phyloP scores from a whole-genome alignment of 2,888 invertebrate genomes.

The Adelphocoris suturalis region DNA sequence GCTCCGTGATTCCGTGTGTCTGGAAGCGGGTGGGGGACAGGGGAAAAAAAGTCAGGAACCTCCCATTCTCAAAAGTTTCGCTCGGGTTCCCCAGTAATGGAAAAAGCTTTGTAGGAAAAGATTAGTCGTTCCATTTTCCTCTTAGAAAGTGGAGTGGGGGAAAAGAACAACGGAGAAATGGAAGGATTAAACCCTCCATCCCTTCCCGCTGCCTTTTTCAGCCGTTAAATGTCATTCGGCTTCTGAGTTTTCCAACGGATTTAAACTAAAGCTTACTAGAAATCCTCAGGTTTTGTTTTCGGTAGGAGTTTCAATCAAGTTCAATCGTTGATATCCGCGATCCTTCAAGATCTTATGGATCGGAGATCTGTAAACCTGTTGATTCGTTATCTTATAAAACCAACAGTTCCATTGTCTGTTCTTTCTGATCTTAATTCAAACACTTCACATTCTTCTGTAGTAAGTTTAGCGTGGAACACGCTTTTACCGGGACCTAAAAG shows the following conservation, averaged over 20 bases:
- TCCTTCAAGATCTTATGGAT: too few species aligned
- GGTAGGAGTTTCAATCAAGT: constrained; percentile 45
- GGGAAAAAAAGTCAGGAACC: constrained; percentile 40
- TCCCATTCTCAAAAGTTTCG: constrained; percentile 35
- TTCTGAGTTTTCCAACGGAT: constrained; percentile 63
- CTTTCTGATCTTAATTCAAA: too few species aligned
- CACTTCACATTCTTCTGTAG: too few species aligned
- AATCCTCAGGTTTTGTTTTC: constrained; percentile 59
- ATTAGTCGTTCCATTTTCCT: constrained; percentile 69
- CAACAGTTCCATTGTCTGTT: too few species aligned
- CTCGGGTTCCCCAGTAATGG: constrained; percentile 48
- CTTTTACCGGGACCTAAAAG: too few species aligned
- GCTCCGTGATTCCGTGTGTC: constrained; percentile 15
- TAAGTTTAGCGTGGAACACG: too few species aligned
- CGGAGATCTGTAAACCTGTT: too few species aligned
- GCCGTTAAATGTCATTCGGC: constrained; percentile 69
- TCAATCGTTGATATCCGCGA: neutral
- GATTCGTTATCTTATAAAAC: too few species aligned
- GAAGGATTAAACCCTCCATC: constrained; percentile 62
- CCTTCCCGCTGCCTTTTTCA: constrained; percentile 38
- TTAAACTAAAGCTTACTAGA: constrained; percentile 63
- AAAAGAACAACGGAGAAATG: constrained; percentile 66
- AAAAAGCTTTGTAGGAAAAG: constrained; percentile 59
- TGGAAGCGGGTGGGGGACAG: too few species aligned
- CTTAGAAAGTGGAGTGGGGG: constrained; percentile 31